Base-by-base conservation (phyloP, 2,797 vertebrate species). In the Anolis apletophallus region DNA sequence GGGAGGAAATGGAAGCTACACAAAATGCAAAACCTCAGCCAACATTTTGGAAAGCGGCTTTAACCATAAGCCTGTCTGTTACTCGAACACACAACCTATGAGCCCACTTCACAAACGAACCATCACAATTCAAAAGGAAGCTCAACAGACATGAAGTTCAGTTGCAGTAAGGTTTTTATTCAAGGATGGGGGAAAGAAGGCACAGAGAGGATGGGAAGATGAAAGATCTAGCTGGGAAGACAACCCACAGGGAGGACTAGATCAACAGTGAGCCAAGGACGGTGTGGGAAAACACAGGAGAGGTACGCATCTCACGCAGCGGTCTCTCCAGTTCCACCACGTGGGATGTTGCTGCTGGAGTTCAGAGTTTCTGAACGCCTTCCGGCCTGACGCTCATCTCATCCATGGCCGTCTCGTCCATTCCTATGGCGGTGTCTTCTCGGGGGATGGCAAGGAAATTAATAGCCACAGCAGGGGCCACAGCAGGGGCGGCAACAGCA, bases 111-210 rank as follows among this genome's bases (percentile, higher is more conserved):
- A 71, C 5, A 32, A 71, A 19, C 1, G n/a, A 36, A 17, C 3
- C 36, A 21, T 12, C 21, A 8, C 36, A 40, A 59, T 59, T 59
- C 21, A 40, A 23, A 73, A 6, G 40, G 23, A 73, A 19, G 3
- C 36, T 21, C 34, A 12, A 19, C 7, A 73, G 71, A 40, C 34
- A 46, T 73, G 1, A 59, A 0, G 36, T 23, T 73, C 4, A 40
- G 36, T 23, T 73, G 71, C 71, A 40, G 19, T 36, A 21, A 21
- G 34, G 9, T 21, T 2, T 72, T 73, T 73, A 73, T 40, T 73
- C 3, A 1, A 12, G 71, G 23, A 46, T 3, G 40, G 36, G 8
- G 17, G 14, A n/a, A n/a, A n/a, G 1, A 2, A 3, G 32, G 0
- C 11, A 73, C 71, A 23, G 21, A 12, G 72, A 40, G 21, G 6